Conservation (phyloP, 2,888 invertebrate genomes). For the Candidula unifasciata region DNA sequence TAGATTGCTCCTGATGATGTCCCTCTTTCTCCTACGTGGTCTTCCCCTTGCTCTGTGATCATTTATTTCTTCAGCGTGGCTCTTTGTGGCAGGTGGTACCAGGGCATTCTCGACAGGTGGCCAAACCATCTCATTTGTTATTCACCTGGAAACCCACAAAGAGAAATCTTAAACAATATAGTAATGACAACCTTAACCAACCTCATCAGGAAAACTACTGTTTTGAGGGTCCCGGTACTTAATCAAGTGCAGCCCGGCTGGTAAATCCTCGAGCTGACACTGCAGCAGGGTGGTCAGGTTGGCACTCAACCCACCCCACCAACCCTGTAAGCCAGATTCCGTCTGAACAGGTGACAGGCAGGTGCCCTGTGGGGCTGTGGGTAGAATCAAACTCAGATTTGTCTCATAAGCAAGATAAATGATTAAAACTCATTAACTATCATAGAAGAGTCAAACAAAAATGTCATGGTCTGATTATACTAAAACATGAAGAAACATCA, state of each 20-base stretch:
- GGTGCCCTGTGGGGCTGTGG: slow-evolving; percentile 62
- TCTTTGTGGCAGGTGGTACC: no score
- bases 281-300: slow-evolving; percentile 85
- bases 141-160: neutral
- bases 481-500: no score
- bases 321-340: slow-evolving; percentile 76
- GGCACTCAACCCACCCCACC: slow-evolving; percentile 92
- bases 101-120: no score
- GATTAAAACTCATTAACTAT: neutral
- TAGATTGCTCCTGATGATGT: no score
- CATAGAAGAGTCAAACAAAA: no score
- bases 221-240: slow-evolving; percentile 93
- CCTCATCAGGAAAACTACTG: slow-evolving; percentile 91
- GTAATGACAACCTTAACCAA: slow-evolving; percentile 61
- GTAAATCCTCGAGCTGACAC: slow-evolving; percentile 83
- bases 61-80: no score
- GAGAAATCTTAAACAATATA: neutral
- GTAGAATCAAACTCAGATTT: neutral
- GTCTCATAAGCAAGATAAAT: neutral
- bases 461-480: no score
- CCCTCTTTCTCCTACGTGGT: no score
- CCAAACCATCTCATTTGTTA: no score
- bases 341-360: slow-evolving; percentile 61
- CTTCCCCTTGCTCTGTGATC: no score
- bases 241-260: slow-evolving; percentile 92